Evolutionary conservation across 1,140 invertebrate species (phyloP).

Genomic region (Drosophila busckii): DNA sequence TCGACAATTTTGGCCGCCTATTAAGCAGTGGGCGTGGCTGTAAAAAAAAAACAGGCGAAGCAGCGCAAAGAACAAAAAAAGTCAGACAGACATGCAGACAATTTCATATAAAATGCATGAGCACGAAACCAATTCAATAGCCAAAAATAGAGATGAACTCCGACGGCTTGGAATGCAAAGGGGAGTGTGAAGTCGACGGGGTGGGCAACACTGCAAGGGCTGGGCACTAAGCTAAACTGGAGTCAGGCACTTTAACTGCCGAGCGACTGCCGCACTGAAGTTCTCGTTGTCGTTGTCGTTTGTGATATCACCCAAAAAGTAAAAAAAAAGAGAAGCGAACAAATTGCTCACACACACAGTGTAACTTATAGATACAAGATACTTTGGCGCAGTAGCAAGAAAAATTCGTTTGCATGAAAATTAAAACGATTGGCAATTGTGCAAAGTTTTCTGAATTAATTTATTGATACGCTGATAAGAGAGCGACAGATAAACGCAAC

Average conservation of each 20-base stretch:
- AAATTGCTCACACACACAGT: constrained; percentile 56
- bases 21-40: constrained; percentile 44
- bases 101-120: constrained; percentile 77
- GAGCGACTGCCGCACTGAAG: constrained; percentile 53
- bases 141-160: constrained; percentile 38
- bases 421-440: constrained; percentile 62
- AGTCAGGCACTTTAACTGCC: constrained; percentile 50
- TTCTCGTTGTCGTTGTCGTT: constrained; percentile 54
- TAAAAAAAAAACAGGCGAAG: constrained; percentile 36
- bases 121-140: constrained; percentile 75
- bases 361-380: constrained; percentile 71
- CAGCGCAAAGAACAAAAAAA: too few relatives aligned
- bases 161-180: neutral
- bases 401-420: constrained; percentile 67
- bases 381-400: constrained; percentile 32
- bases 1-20: constrained; percentile 19
- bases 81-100: constrained; percentile 66
- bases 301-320: constrained; percentile 19
- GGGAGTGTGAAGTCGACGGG: neutral
- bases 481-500: constrained; percentile 6
- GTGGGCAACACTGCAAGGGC: neutral
- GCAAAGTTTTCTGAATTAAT: constrained; percentile 76
- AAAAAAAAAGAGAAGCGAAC: constrained; percentile 9
- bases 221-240: neutral
- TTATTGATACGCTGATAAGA: constrained; percentile 70